Percentiles rank a stretch among this genome's conserved stretches.
Evolutionary conservation across 2,888 invertebrate species (phyloP).

Genomic region (Brachypalpus laphriformis): DNA sequence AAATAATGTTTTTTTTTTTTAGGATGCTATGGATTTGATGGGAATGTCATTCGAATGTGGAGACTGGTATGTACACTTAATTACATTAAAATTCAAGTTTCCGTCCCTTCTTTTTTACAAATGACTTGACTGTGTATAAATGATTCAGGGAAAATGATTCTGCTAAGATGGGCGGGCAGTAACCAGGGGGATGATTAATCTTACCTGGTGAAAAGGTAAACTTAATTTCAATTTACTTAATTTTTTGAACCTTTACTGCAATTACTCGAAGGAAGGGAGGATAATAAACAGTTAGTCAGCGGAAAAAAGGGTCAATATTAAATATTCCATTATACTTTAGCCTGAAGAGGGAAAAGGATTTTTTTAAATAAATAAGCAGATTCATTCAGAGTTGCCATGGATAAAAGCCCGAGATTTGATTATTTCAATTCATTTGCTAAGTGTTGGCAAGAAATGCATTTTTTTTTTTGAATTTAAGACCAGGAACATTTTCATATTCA

Average conservation of each 20-base stretch:
- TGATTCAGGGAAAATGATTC: constrained; percentile 10
- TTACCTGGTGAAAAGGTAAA: constrained; percentile 47
- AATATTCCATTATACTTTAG: constrained; percentile 23
- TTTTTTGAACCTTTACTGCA: constrained; percentile 46
- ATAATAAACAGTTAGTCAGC: constrained; percentile 63
- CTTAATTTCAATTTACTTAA: constrained; percentile 59
- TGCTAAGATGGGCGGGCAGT: background rate
- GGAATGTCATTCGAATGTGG: constrained; percentile 40
- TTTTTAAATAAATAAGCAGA: background rate
- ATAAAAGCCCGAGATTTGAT: background rate
- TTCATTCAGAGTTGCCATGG: background rate
- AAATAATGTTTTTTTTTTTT: background rate
- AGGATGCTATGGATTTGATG: constrained; percentile 2
- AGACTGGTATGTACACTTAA: constrained; percentile 38
- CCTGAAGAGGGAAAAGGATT: background rate
- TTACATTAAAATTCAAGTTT: constrained; percentile 67
- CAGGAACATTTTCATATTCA: too few species aligned
- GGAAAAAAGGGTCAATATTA: constrained; percentile 45
- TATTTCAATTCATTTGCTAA: too few species aligned
- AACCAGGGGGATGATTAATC: constrained; percentile 7
- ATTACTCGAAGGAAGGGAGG: constrained; percentile 39
- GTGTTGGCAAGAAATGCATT: too few species aligned
- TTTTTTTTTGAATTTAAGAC: too few species aligned
- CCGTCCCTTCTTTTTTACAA: constrained; percentile 24
- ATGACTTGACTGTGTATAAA: constrained; percentile 32